phyloP scores from a whole-genome alignment of 1,140 invertebrate species.

The Zaprionus nigranus region DNA sequence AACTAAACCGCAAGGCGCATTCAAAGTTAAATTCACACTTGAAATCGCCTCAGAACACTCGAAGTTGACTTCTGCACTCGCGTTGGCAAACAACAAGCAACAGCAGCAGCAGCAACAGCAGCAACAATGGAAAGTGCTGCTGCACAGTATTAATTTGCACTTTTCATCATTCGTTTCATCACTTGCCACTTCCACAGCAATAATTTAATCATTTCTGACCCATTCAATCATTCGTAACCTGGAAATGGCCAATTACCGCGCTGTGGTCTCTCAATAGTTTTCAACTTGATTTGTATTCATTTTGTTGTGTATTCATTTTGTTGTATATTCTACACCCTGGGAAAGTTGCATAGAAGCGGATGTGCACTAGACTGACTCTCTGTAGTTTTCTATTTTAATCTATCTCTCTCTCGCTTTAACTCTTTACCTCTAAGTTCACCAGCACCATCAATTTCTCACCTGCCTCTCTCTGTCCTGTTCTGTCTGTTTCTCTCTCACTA shows the following conservation, averaged over 20 bases:
- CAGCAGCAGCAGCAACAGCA: not conserved
- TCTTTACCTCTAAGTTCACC: not conserved
- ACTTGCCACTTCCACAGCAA: constrained; percentile 3
- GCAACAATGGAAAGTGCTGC: not conserved
- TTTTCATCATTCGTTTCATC: not conserved
- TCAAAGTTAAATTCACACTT: no score
- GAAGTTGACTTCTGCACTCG: not conserved
- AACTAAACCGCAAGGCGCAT: not conserved
- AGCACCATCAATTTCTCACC: not conserved
- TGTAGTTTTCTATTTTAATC: no score
- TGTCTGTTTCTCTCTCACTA: no score
- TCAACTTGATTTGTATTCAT: not conserved
- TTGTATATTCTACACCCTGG: not conserved
- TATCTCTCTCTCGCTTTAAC: no score
- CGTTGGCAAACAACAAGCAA: no score
- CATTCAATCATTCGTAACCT: not conserved
- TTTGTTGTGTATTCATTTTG: not conserved
- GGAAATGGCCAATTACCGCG: constrained; percentile 15
- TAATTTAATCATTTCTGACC: constrained; percentile 1
- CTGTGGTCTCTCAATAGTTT: not conserved
- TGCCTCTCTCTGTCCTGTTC: no score
- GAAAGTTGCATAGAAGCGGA: not conserved
- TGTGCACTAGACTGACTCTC: not conserved
- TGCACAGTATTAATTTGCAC: constrained; percentile 11
- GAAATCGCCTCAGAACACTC: not conserved